Conservation (phyloP, 1,140 invertebrate genomes). For the Neuroterus valhalla region DNA sequence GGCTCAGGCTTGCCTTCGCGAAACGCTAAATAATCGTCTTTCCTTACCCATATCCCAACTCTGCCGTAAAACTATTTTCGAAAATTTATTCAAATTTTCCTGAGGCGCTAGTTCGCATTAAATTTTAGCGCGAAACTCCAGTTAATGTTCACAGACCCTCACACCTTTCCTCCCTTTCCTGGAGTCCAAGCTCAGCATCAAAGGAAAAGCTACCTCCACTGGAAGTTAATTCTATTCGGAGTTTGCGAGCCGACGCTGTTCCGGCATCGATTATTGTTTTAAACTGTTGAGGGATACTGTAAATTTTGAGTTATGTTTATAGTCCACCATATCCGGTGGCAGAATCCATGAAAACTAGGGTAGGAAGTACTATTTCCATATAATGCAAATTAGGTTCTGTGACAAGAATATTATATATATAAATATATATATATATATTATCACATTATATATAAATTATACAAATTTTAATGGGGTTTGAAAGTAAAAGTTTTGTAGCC, state of each 20-base stretch:
- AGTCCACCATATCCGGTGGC: neutral
- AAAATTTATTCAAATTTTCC: constrained; percentile 47
- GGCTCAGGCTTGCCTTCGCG: constrained; percentile 36
- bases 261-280: constrained; percentile 25
- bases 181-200: neutral
- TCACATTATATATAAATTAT: too few species aligned
- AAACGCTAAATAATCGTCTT: constrained; percentile 63
- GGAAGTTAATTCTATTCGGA: constrained; percentile 22
- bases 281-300: constrained; percentile 20
- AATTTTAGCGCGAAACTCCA: constrained; percentile 34
- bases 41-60: constrained; percentile 47
- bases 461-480: too few species aligned
- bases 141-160: neutral
- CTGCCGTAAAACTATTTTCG: constrained; percentile 44
- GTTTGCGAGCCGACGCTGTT: constrained; percentile 20
- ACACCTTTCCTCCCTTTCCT: neutral
- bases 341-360: neutral
- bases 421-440: too few species aligned
- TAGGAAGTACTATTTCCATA: too few species aligned
- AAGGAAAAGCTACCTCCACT: constrained; percentile 20
- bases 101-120: constrained; percentile 31
- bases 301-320: constrained; percentile 24
- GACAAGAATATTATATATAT: too few species aligned
- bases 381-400: too few species aligned
- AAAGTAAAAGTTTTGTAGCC: too few species aligned